Conservation (phyloP, 2,113 vertebrate genomes). For the Narcine bancroftii region DNA sequence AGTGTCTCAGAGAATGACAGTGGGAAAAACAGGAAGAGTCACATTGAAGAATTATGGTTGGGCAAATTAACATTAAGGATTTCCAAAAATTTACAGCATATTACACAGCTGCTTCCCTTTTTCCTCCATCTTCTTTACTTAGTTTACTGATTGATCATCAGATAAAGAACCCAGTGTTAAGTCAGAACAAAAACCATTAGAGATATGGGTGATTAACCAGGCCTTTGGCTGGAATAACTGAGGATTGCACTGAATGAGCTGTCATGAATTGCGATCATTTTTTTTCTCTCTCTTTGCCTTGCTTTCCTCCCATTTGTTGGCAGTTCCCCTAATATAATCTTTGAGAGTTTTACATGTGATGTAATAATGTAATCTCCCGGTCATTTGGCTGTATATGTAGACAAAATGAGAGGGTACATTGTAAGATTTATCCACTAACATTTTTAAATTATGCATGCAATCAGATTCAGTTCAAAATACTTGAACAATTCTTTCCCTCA, state of each 20-base stretch:
- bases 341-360: conserved; percentile 30
- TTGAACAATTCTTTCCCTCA: conserved; percentile 40
- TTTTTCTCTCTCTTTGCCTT: not conserved
- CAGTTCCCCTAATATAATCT: not conserved
- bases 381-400: conserved; percentile 42
- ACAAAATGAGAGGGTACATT: conserved; percentile 19
- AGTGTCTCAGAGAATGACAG: not conserved
- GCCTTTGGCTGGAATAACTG: not conserved
- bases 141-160: not conserved
- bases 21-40: not conserved
- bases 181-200: not conserved
- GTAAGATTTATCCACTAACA: conserved; percentile 43
- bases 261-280: conserved; percentile 11
- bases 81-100: not conserved
- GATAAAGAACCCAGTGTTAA: conserved; percentile 23
- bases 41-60: not conserved
- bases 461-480: conserved; percentile 44
- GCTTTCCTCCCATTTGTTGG: not conserved
- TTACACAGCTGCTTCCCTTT: not conserved
- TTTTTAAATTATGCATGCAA: conserved; percentile 44
- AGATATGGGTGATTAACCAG: not conserved
- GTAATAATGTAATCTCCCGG: conserved; percentile 40
- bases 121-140: not conserved
- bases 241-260: not conserved
- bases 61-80: not conserved